These are phyloP conservation scores for Xylota segnis DNA, from an alignment of 2,888 invertebrate species.

Conservation along the genomic window DNA sequence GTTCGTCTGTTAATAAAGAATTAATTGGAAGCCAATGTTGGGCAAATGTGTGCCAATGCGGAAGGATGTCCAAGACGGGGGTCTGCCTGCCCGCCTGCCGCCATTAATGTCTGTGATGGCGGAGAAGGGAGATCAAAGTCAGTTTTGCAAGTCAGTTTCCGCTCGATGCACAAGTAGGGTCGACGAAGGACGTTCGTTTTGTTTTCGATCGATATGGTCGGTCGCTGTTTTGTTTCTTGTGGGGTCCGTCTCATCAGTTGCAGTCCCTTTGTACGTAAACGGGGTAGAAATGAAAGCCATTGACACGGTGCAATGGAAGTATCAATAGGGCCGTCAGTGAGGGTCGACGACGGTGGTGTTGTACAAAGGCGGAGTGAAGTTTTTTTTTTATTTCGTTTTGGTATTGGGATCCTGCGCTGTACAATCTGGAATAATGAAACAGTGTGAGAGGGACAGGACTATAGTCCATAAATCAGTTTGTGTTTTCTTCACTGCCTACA, in stretches of 20 bases:
- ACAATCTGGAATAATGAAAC: background rate
- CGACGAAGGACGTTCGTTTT: slow-evolving; percentile 62
- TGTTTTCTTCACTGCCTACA: background rate
- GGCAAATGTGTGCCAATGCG: slow-evolving; percentile 71
- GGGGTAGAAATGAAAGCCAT: slow-evolving; percentile 66
- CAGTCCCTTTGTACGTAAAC: slow-evolving; percentile 43
- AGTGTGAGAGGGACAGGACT: slow-evolving; percentile 19
- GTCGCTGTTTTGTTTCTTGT: slow-evolving; percentile 33
- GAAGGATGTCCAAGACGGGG: slow-evolving; percentile 51
- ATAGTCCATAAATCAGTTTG: slow-evolving; percentile 45
- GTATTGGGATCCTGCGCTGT: slow-evolving; percentile 40
- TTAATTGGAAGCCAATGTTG: slow-evolving; percentile 60
- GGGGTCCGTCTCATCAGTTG: slow-evolving; percentile 45
- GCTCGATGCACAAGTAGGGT: slow-evolving; percentile 49
- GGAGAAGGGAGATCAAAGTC: slow-evolving; percentile 31
- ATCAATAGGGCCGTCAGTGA: slow-evolving; percentile 47
- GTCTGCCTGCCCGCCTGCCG: slow-evolving; percentile 46
- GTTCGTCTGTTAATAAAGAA: slow-evolving; percentile 51
- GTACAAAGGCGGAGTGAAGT: slow-evolving; percentile 30
- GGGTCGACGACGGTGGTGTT: background rate
- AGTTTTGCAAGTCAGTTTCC: slow-evolving; percentile 70
- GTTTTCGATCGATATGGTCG: slow-evolving; percentile 49
- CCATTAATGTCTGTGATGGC: slow-evolving; percentile 53
- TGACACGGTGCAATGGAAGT: slow-evolving; percentile 67
- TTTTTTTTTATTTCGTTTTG: slow-evolving; percentile 34